Percentiles rank a stretch among this genome's conserved stretches.
These are phyloP conservation scores for Gobio occitaniae DNA, from an alignment of 2,797 vertebrate genomes.

Conservation along the genomic window DNA sequence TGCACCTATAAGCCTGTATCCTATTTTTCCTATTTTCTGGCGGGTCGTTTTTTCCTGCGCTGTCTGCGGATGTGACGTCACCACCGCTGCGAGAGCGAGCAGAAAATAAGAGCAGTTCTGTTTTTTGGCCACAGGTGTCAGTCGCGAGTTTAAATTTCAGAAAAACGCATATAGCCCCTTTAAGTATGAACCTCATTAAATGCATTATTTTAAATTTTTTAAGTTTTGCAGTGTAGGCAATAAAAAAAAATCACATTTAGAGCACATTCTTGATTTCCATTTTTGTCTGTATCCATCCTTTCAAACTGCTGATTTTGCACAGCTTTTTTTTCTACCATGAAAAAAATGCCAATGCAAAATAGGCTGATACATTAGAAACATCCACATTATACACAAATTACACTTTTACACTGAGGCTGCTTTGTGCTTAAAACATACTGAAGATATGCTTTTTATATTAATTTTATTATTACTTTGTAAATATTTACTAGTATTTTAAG, in stretches of 20 bases:
- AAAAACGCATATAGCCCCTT: too few species aligned
- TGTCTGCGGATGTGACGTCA: too few species aligned
- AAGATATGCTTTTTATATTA: not conserved
- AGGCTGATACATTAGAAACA: not conserved
- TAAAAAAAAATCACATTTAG: not conserved
- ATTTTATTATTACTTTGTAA: not conserved
- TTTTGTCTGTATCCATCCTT: not conserved
- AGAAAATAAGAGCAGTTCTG: too few species aligned
- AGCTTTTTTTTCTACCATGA: not conserved
- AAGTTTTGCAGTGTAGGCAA: not conserved
- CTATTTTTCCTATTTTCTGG: too few species aligned
- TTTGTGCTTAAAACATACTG: not conserved
- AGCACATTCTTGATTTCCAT: not conserved
- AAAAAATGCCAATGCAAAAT: not conserved
- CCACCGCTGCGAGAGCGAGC: too few species aligned
- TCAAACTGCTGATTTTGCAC: conserved; percentile 1
- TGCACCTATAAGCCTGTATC: too few species aligned
- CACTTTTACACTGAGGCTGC: not conserved
- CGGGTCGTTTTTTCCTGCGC: too few species aligned
- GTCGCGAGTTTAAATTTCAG: too few species aligned
- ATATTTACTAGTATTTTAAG: conserved; percentile 17
- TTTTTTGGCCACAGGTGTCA: too few species aligned
- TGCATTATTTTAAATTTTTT: not conserved
- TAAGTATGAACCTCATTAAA: conserved; percentile 9
- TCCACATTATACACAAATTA: not conserved